A percentile compares a stretch with the other conserved stretches of the same genome.
phyloP scores from a whole-genome alignment of 64 coral and sea anemone genomes.

The Catalaphyllia jardinei region DNA sequence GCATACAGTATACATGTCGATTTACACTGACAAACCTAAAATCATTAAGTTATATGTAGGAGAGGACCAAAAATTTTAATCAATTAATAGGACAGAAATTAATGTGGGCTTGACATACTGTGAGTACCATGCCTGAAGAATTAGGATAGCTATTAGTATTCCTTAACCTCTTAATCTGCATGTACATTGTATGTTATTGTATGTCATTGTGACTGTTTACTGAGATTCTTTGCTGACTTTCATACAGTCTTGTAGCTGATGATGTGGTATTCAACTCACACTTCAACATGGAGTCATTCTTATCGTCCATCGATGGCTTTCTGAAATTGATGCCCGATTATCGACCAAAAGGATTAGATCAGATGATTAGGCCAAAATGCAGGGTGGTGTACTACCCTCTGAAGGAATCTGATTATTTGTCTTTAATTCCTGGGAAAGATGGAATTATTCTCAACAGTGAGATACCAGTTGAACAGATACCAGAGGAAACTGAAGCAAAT shows the following conservation, averaged over 20 bases:
- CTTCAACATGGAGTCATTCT: slow-evolving; percentile 97
- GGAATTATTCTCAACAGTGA: not conserved
- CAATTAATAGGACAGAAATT: too few relatives aligned
- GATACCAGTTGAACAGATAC: not conserved
- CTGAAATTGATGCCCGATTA: slow-evolving; percentile 90
- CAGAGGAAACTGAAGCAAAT: not conserved
- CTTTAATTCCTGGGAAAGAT: not conserved
- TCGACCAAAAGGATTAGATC: slow-evolving; percentile 70
- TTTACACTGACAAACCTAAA: too few relatives aligned
- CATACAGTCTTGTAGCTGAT: slow-evolving; percentile 91
- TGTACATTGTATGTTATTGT: not conserved
- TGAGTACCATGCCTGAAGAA: too few relatives aligned
- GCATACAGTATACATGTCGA: too few relatives aligned
- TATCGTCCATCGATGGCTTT: slow-evolving; percentile 79
- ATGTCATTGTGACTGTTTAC: too few relatives aligned
- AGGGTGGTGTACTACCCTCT: slow-evolving; percentile 86
- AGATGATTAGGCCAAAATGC: slow-evolving; percentile 83
- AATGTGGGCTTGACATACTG: too few relatives aligned
- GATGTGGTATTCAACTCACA: slow-evolving; percentile 87
- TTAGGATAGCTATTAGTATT: too few relatives aligned
- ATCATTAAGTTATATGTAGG: too few relatives aligned
- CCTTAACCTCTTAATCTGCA: too few relatives aligned
- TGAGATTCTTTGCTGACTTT: not conserved
- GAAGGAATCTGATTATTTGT: not conserved
- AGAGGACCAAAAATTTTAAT: too few relatives aligned